These are phyloP conservation scores for Radopholus similis DNA, from an alignment of 1,140 invertebrate species.

Conservation along the genomic window DNA sequence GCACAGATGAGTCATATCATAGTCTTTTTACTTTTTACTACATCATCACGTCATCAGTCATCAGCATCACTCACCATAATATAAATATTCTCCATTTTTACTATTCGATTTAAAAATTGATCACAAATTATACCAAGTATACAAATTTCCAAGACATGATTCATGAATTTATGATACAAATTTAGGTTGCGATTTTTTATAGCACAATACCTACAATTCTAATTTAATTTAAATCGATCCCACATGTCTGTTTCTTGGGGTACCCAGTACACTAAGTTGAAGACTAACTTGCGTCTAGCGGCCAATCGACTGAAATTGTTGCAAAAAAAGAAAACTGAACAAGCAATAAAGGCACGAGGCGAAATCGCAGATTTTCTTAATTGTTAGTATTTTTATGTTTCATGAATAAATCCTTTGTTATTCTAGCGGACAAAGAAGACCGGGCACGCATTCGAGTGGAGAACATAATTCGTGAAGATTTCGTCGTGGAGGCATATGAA, in stretches of 20 bases:
- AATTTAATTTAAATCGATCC: background rate
- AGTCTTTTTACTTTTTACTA: too few relatives aligned
- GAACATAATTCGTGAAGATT: conserved; percentile 96
- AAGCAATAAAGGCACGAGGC: conserved; percentile 86
- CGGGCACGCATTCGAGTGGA: conserved; percentile 91
- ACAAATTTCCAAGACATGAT: too few relatives aligned
- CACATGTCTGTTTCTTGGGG: conserved; percentile 60
- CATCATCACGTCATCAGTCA: too few relatives aligned
- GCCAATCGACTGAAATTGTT: conserved; percentile 88
- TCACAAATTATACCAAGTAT: too few relatives aligned
- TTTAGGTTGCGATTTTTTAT: too few relatives aligned
- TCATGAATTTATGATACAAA: too few relatives aligned
- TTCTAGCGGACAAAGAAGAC: conserved; percentile 77
- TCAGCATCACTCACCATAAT: too few relatives aligned
- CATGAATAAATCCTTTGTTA: background rate
- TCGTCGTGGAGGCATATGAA: conserved; percentile 98
- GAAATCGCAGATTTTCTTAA: conserved; percentile 88
- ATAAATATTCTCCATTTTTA: too few relatives aligned
- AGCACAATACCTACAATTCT: background rate
- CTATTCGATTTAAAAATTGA: too few relatives aligned
- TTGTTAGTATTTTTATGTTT: background rate
- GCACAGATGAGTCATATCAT: too few relatives aligned
- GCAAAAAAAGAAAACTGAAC: conserved; percentile 96
- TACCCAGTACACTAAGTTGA: conserved; percentile 79
- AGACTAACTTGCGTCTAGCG: conserved; percentile 86